Conservation (phyloP, 2,797 vertebrate species). For the Choloepus didactylus region DNA sequence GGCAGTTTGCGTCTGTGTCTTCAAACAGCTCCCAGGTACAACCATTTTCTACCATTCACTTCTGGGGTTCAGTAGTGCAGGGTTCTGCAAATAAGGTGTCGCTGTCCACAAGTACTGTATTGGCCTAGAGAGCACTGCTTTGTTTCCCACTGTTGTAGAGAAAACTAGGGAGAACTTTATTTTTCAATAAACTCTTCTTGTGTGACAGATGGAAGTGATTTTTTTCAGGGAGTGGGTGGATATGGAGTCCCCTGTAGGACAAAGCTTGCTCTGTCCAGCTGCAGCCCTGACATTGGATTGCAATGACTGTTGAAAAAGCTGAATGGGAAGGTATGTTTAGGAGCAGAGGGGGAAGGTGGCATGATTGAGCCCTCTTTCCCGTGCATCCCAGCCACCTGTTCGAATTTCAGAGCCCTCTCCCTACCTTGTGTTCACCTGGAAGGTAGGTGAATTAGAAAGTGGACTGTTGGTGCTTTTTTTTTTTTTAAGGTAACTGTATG, state of each 20-base stretch:
- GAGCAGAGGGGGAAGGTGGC: accelerated
- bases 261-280: neutral
- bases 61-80: conserved; percentile 76
- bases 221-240: neutral
- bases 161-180: conserved; percentile 97
- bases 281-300: accelerated
- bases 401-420: neutral
- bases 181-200: conserved; percentile 99
- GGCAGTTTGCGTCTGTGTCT: conserved; percentile 82
- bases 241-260: neutral
- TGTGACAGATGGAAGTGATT: conserved; percentile 90
- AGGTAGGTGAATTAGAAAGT: neutral
- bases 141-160: conserved; percentile 91
- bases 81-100: conserved; percentile 74
- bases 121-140: conserved; percentile 86
- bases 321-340: neutral
- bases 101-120: conserved; percentile 87
- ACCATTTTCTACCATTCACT: conserved; percentile 80
- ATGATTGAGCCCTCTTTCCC: accelerated
- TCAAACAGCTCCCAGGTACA: conserved; percentile 84
- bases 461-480: neutral
- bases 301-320: neutral
- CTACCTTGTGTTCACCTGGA: neutral
- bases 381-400: accelerated
- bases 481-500: neutral